These are phyloP conservation scores for Macrophya annulata DNA, from an alignment of 2,888 invertebrate genomes.

Conservation along the genomic window DNA sequence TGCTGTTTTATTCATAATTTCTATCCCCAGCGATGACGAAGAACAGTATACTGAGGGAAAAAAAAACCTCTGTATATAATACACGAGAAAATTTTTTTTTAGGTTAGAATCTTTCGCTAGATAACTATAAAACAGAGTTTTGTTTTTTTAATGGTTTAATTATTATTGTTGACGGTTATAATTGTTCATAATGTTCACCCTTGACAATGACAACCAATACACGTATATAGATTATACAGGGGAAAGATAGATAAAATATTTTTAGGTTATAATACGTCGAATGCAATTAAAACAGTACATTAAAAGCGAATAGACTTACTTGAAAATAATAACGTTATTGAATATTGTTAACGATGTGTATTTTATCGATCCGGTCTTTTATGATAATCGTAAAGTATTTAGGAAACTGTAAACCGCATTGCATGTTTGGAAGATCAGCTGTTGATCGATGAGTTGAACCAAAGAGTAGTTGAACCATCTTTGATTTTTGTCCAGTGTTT, in stretches of 20 bases:
- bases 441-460: background rate
- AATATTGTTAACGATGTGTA: background rate
- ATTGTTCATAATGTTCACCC: background rate
- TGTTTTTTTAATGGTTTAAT: background rate
- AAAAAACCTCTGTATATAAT: background rate
- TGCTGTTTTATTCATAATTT: constrained; percentile 43
- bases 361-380: background rate
- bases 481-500: background rate
- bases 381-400: background rate
- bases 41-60: background rate
- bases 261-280: background rate
- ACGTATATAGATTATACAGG: background rate
- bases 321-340: background rate
- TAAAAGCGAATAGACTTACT: background rate
- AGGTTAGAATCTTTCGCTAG: background rate
- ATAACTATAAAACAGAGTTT: background rate
- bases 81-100: background rate
- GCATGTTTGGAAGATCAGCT: background rate
- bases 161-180: background rate
- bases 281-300: background rate
- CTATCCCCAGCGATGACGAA: background rate
- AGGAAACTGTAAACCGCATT: background rate
- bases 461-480: background rate
- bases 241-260: background rate
- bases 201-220: background rate